A percentile compares a stretch with the other conserved stretches of the same genome.
Evolutionary conservation across 2,797 vertebrate genomes (phyloP).

Genomic region (Sebastiscus albofasciatus): DNA sequence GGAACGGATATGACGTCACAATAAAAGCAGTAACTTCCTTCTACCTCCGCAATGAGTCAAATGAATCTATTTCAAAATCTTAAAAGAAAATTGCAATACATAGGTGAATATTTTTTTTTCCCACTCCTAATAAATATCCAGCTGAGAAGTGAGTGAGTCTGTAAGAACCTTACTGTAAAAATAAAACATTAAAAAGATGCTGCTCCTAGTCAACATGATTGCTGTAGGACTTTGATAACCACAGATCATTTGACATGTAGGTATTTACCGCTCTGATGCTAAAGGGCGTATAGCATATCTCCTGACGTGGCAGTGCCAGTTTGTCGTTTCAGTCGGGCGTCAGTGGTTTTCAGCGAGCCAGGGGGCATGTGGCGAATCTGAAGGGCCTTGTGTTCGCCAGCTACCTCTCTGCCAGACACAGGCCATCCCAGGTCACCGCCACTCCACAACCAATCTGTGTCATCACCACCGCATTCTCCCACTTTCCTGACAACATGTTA

Average conservation of each 20-base stretch:
- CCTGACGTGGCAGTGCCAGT: constrained; percentile 42
- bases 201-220: background rate
- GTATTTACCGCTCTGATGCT: constrained; percentile 1
- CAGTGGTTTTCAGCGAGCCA: constrained; percentile 34
- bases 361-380: constrained; percentile 51
- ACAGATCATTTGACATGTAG: constrained; percentile 13
- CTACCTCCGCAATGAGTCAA: too few relatives aligned
- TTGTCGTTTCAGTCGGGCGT: constrained; percentile 41
- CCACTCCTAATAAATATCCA: background rate
- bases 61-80: too few relatives aligned
- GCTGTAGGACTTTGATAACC: background rate
- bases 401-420: constrained; percentile 67
- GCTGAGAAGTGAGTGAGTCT: background rate
- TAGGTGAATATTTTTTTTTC: rapidly evolving
- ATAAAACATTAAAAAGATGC: background rate
- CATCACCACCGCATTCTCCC: constrained; percentile 63
- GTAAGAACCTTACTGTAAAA: background rate
- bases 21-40: too few relatives aligned
- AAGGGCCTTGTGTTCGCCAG: constrained; percentile 48
- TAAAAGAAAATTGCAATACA: too few relatives aligned
- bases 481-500: constrained; percentile 64
- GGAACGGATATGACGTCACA: too few relatives aligned
- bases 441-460: constrained; percentile 73
- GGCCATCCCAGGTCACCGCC: constrained; percentile 74
- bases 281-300: constrained; percentile 20